These are phyloP conservation scores for Bembecia ichneumoniformis DNA, from an alignment of 2,888 invertebrate genomes.

Conservation along the genomic window DNA sequence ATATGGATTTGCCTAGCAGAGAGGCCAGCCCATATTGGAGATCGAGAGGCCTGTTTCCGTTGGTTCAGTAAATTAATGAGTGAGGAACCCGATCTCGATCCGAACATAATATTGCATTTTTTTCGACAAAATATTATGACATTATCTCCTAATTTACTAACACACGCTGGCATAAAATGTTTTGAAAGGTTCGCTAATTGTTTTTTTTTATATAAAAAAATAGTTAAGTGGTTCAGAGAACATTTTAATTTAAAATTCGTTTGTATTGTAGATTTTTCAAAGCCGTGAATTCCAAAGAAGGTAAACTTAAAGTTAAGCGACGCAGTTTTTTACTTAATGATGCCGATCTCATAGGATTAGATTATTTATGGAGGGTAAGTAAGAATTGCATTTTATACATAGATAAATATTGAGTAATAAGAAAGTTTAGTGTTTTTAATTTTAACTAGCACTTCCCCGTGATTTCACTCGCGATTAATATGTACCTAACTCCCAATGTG, in stretches of 20 bases:
- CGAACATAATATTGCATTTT: conserved; percentile 95
- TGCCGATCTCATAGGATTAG: conserved; percentile 94
- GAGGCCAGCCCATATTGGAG: conserved; percentile 90
- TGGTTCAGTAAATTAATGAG: conserved; percentile 99
- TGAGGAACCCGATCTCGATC: conserved; percentile 96
- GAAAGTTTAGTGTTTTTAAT: no score
- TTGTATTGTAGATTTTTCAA: conserved; percentile 83
- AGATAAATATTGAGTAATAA: no score
- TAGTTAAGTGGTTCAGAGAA: no score
- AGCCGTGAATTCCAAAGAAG: conserved; percentile 95
- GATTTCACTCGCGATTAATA: no score
- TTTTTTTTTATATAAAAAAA: no score
- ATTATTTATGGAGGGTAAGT: conserved; percentile 94
- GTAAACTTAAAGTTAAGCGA: conserved; percentile 89
- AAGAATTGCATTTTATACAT: background rate
- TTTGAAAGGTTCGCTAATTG: conserved; percentile 69
- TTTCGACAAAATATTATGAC: conserved; percentile 95
- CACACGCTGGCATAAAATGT: conserved; percentile 96
- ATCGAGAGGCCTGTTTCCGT: conserved; percentile 96
- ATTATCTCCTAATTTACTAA: conserved; percentile 90
- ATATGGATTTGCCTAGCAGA: conserved; percentile 98
- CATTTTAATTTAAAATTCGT: background rate
- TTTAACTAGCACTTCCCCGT: no score
- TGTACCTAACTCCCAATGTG: no score
- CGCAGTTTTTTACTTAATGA: conserved; percentile 91